Base-by-base conservation (phyloP, 2,113 vertebrate genomes). In the Ploceus nigricollis region DNA sequence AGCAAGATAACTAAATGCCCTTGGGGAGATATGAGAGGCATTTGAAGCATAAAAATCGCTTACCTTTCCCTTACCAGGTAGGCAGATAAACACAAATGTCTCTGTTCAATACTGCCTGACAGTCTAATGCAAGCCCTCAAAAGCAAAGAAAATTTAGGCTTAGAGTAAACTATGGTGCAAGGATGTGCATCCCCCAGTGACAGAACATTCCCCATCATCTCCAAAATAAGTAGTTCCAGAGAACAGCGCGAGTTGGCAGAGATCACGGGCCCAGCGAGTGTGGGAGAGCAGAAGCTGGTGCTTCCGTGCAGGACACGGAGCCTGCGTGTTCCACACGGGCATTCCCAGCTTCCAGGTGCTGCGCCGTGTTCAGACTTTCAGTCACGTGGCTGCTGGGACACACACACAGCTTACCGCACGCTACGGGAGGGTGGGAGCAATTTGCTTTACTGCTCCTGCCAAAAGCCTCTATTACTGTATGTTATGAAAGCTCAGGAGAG, bases 41-140 rank as follows among this genome's bases (percentile, higher is more conserved):
- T 95, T 96, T 94, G 76, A 93, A 86, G 61, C 88, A 95, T 87
- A 96, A 94, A 96, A 94, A 95, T 92, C 57, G 82, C 90, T 96
- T 88, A 92, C 92, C 90, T 93, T 95, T 92, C 85, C 93, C 88
- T 92, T 70, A 68, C 22, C n/a, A 39, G 80, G 90, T 6, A 84
- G 50, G 65, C 56, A 73, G 92, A 93, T 96, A 94, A 93, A 93
- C 68, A 83, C 15, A 70, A 83, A 89, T 33, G 80, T 50, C 66
- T 77, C 82, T 81, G 93, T 28, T 93, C 82, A 83, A 60, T 16
- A 92, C 57, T 81, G 86, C 92, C 82, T 90, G 81, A 88, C 73
- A 93, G 66, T 81, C 76, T 96, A 88, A 81, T 51, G 90, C 56
- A 90, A 94, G 64, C 71, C 78, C 75, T 91, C 45, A 64, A 56